Evolutionary conservation across 2,888 invertebrate genomes (phyloP).

Genomic region (Apodemia mormo): DNA sequence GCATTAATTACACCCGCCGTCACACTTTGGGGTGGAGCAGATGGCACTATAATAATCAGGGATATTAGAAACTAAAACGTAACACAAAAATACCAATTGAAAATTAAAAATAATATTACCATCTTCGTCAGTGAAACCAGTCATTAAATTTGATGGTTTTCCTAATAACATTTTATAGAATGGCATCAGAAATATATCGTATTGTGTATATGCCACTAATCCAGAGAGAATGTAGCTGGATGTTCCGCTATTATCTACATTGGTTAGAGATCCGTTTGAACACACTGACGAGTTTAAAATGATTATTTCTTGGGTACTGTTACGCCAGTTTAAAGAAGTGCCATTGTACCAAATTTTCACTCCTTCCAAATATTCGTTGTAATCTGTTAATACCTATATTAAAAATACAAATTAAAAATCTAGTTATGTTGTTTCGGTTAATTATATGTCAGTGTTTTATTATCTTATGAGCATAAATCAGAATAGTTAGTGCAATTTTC

Average conservation of each 20-base stretch:
- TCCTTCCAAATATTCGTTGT: conserved; percentile 84
- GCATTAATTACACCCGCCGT: conserved; percentile 90
- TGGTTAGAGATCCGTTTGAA: conserved; percentile 85
- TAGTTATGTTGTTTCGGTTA: too few species aligned
- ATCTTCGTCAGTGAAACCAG: conserved; percentile 93
- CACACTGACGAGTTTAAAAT: conserved; percentile 58
- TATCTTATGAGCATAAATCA: too few species aligned
- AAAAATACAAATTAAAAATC: conserved; percentile 9
- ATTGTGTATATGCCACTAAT: conserved; percentile 91
- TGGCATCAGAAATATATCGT: conserved; percentile 95
- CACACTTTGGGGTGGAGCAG: conserved; percentile 89
- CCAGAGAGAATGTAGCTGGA: conserved; percentile 88
- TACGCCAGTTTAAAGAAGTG: conserved; percentile 72
- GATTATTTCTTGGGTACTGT: conserved; percentile 59
- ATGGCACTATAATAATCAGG: conserved; percentile 84
- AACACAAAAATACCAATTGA: conserved; percentile 15
- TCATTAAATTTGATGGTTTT: conserved; percentile 94
- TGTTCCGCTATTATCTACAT: conserved; percentile 85
- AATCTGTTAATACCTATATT: conserved; percentile 75
- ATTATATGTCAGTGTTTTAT: too few species aligned
- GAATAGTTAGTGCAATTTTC: too few species aligned
- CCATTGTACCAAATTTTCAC: conserved; percentile 84
- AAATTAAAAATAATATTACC: conserved; percentile 61
- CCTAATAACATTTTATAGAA: conserved; percentile 94
- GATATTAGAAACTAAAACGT: conserved; percentile 24